These are phyloP conservation scores for Simalia tracyae DNA, from an alignment of 2,797 vertebrate species.

Conservation along the genomic window DNA sequence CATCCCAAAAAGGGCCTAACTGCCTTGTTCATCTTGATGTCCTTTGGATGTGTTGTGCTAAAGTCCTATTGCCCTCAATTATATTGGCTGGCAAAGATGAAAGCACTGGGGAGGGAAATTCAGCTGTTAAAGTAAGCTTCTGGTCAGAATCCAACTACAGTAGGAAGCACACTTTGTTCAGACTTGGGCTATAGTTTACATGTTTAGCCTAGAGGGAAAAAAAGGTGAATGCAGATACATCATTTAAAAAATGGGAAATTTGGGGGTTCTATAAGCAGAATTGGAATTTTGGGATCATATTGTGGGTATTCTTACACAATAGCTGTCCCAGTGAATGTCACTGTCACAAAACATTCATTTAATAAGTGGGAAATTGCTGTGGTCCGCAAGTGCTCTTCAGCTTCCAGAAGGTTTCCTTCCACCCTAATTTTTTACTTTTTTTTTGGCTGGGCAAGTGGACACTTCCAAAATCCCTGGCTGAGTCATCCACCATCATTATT, in stretches of 20 bases:
- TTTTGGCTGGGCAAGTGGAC: not conserved
- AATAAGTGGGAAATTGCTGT: not conserved
- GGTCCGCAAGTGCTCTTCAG: not conserved
- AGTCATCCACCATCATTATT: not conserved
- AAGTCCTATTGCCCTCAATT: not conserved
- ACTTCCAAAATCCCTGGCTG: not conserved
- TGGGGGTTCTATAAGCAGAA: not conserved
- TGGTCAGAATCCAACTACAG: not conserved
- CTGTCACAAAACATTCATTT: not conserved
- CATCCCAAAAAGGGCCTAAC: not conserved
- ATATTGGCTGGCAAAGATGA: not conserved
- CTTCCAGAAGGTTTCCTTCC: not conserved
- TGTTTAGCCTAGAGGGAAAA: not conserved
- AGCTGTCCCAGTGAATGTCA: not conserved
- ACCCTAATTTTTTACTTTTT: not conserved
- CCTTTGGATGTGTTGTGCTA: not conserved
- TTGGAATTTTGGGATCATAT: not conserved
- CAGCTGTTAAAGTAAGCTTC: not conserved
- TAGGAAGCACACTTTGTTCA: too few relatives aligned
- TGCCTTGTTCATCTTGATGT: not conserved
- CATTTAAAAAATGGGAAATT: not conserved
- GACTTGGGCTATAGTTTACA: not conserved
- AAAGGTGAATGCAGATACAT: not conserved
- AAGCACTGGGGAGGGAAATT: not conserved
- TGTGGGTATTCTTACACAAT: not conserved